Evolutionary conservation across 2,113 vertebrate genomes (phyloP).

Genomic region (Platanista minor): DNA sequence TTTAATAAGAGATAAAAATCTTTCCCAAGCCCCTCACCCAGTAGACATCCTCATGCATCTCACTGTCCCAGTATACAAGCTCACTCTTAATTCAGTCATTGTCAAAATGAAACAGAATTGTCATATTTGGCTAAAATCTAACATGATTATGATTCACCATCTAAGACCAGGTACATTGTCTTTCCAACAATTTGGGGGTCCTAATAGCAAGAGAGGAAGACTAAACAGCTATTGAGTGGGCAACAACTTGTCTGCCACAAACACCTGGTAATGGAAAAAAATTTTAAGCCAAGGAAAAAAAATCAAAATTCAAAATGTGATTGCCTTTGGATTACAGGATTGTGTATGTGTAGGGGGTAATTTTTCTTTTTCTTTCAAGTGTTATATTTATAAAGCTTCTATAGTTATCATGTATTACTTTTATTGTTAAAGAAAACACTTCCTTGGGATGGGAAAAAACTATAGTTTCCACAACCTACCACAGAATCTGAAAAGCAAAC

Average conservation of each 20-base stretch:
- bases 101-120: neutral
- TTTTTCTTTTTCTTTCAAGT: neutral
- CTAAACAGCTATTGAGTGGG: neutral
- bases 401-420: neutral
- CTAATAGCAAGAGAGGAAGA: neutral
- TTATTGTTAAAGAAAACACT: conserved; percentile 26
- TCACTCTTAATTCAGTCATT: neutral
- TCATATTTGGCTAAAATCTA: neutral
- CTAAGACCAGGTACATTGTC: neutral
- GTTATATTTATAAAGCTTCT: conserved; percentile 5
- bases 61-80: neutral
- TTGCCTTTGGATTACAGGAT: neutral
- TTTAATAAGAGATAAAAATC: neutral
- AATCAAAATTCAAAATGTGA: neutral
- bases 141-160: neutral
- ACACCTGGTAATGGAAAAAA: neutral
- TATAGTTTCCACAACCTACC: neutral
- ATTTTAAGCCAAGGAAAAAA: neutral
- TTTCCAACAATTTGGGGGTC: neutral
- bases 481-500: conserved; percentile 11
- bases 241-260: neutral
- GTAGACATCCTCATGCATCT: neutral
- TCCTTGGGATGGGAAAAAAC: neutral
- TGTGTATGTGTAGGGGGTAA: rapidly evolving
- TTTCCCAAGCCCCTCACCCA: neutral